phyloP scores from a whole-genome alignment of 2,113 vertebrate genomes.

The Phaetusa simplex region DNA sequence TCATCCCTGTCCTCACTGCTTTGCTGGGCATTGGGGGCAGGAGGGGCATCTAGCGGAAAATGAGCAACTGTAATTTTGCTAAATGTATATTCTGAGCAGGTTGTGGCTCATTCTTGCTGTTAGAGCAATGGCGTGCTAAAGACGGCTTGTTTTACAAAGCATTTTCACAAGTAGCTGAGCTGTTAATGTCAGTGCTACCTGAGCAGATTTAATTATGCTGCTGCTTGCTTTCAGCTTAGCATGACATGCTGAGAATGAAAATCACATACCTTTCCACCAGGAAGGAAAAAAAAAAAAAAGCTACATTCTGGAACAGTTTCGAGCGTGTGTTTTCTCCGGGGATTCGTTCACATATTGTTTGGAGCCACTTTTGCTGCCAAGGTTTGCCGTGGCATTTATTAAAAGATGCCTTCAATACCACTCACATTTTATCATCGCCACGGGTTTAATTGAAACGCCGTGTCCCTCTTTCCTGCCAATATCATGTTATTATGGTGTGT shows the following conservation, averaged over 20 bases:
- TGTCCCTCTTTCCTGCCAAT: background rate
- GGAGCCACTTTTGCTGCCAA: background rate
- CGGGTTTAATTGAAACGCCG: background rate
- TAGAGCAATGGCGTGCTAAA: background rate
- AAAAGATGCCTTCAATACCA: background rate
- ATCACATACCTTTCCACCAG: background rate
- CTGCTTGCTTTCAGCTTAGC: background rate
- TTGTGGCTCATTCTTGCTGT: background rate
- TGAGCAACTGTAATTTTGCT: background rate
- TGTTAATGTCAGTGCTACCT: slow-evolving; percentile 58
- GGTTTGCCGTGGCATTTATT: slow-evolving; percentile 35
- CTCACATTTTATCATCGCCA: background rate
- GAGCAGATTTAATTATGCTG: slow-evolving; percentile 43
- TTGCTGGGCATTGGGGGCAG: background rate
- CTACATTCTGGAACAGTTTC: background rate
- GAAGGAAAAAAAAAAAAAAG: background rate
- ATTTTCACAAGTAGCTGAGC: slow-evolving; percentile 36
- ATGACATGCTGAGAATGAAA: slow-evolving; percentile 20
- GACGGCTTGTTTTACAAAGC: slow-evolving; percentile 11
- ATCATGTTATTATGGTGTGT: fast-evolving
- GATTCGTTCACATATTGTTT: background rate
- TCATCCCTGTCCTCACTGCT: background rate
- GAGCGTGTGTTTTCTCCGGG: background rate
- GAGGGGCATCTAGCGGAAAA: background rate
- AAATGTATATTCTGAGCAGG: background rate